These are phyloP conservation scores for Sciaenops ocellatus DNA, from an alignment of 2,797 vertebrate genomes.

Conservation along the genomic window DNA sequence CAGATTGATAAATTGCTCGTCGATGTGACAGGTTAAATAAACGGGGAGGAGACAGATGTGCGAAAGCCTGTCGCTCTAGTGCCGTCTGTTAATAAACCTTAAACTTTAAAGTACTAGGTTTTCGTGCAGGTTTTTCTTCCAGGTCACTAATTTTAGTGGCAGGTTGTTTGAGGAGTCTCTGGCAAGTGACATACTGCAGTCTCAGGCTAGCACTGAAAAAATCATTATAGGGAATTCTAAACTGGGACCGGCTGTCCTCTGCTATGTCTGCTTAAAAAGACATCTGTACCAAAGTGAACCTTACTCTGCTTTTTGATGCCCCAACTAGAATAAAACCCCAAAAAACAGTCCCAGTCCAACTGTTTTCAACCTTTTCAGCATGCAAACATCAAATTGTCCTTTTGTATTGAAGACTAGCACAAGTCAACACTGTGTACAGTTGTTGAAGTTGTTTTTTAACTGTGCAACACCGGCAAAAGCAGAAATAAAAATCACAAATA, in stretches of 20 bases:
- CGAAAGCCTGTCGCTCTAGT: neutral
- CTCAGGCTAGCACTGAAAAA: conserved; percentile 50
- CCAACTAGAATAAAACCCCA: neutral
- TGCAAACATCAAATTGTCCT: neutral
- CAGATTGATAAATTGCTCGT: conserved; percentile 9
- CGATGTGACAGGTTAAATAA: conserved; percentile 8
- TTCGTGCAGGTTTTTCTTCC: conserved; percentile 7
- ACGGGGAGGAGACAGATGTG: conserved; percentile 2
- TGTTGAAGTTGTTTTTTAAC: neutral
- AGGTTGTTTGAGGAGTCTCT: conserved; percentile 31
- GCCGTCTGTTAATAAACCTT: conserved; percentile 23
- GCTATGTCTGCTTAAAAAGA: conserved; percentile 35
- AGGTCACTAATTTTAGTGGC: conserved; percentile 26
- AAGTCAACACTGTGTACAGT: neutral
- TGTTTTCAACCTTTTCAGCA: neutral
- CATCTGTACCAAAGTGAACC: conserved; percentile 42
- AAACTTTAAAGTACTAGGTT: conserved; percentile 1
- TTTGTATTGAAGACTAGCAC: neutral
- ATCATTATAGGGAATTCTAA: conserved; percentile 49
- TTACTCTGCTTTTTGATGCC: conserved; percentile 9
- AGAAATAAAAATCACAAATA: neutral
- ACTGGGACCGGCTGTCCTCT: conserved; percentile 41
- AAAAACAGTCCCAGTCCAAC: neutral
- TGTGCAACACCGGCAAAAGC: neutral
- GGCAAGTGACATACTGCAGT: conserved; percentile 38